phyloP scores from a whole-genome alignment of 2,113 vertebrate genomes.

The Erinaceus europaeus region DNA sequence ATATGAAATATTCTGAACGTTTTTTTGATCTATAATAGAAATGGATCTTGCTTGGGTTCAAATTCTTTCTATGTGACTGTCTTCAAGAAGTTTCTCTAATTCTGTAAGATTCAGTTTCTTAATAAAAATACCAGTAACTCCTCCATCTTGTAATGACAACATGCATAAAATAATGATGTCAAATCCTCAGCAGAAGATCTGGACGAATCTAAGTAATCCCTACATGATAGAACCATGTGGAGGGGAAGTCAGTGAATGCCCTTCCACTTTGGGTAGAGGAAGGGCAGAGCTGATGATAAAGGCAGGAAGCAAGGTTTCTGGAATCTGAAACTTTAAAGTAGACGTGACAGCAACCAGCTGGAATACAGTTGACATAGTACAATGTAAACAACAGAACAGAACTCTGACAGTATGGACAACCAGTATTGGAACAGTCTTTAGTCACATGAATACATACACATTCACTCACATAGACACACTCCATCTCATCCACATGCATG shows the following conservation, averaged over 20 bases:
- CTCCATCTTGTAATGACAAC: not conserved
- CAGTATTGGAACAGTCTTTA: not conserved
- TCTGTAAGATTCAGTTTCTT: not conserved
- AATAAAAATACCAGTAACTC: not conserved
- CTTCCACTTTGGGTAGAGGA: rapidly evolving
- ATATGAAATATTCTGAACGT: too few relatives aligned
- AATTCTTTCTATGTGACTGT: not conserved
- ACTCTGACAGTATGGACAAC: not conserved
- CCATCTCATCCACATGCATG: not conserved
- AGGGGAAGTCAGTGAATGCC: not conserved
- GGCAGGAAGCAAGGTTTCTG: not conserved
- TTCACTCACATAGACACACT: not conserved
- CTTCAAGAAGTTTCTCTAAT: not conserved
- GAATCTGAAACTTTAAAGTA: not conserved
- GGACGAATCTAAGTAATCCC: not conserved
- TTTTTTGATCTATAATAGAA: not conserved
- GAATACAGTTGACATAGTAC: not conserved
- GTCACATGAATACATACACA: not conserved
- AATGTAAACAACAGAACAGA: not conserved
- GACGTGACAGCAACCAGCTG: not conserved
- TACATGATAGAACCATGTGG: not conserved
- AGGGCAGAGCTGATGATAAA: not conserved
- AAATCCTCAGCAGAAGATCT: not conserved
- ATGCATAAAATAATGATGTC: not conserved
- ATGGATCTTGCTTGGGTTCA: not conserved